Evolutionary conservation across 2,113 vertebrate genomes (phyloP), one percentile per base, ranked within the genome.

Genomic region (Melanostigma gelatinosum): DNA sequence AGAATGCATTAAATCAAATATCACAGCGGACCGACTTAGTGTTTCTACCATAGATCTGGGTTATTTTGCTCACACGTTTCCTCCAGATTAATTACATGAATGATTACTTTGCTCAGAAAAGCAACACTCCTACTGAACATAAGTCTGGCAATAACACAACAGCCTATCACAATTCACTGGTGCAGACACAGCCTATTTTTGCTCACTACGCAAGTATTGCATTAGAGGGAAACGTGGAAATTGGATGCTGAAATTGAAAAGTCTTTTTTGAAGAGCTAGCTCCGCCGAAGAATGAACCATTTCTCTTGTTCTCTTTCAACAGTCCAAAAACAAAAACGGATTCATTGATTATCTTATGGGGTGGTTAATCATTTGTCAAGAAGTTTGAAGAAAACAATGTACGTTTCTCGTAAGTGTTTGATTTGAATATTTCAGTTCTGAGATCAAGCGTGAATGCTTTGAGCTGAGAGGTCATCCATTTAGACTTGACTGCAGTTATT

Each of bases 21-120:
- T 90, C 89, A 91, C 90, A 90, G 82, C 90, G 88, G 87, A 90
- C 86, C 82, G 85, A 92, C 80, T 86, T 79, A 70, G 79, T 85
- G 85, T 91, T 92, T 85, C 81, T 78, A 38, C 78, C 55, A 87
- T 80, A 92, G 85, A 93, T 93, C 88, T 88, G 85, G 87, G 93
- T 94, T 93, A 93, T 90, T 89, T 90, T 89, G 79, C 82, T 85
- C 90, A 77, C 86, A 87, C 80, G 89, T 93, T 93, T 92, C 87
- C 76, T 93, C 86, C 62, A 92, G 86, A 93, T 95, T 95, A 94
- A 95, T 95, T 95, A 94, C 92, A 94, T 94, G 93, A 95, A 90
- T 93, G 93, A 95, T 94, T 94, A 94, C 92, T 93, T 94, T 93
- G 87, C 87, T 92, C 83, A 67, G 74, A 88, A 87, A 90, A 89